These are phyloP conservation scores for Crypturellus undulatus DNA, from an alignment of 2,113 vertebrate genomes.

Conservation along the genomic window DNA sequence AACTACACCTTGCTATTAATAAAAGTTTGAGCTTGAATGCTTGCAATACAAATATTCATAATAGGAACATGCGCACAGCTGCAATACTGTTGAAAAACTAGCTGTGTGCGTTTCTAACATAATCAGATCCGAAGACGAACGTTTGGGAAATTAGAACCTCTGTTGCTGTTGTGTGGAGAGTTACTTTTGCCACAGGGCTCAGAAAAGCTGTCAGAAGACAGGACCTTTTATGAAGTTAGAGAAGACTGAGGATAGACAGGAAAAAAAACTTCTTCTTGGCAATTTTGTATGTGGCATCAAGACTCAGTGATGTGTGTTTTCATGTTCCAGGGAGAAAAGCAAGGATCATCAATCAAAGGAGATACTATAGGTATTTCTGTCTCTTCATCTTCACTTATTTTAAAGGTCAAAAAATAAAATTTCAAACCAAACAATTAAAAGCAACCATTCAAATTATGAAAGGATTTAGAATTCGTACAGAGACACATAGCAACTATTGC, in stretches of 20 bases:
- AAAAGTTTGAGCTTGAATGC: not conserved
- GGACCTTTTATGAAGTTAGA: conserved; percentile 26
- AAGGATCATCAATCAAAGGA: conserved; percentile 8
- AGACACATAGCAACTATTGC: not conserved
- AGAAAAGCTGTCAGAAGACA: conserved; percentile 41
- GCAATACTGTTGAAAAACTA: not conserved
- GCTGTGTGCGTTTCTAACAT: not conserved
- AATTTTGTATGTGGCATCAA: not conserved
- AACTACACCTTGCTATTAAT: not conserved
- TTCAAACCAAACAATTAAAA: conserved; percentile 40
- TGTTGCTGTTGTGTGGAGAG: conserved; percentile 11
- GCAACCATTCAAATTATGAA: not conserved
- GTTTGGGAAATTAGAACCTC: not conserved
- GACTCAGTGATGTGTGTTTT: conserved; percentile 11
- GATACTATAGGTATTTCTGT: not conserved
- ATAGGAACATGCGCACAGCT: not conserved
- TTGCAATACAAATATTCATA: not conserved
- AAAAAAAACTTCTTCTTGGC: not conserved
- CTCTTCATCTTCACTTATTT: conserved; percentile 16
- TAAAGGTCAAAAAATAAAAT: not conserved
- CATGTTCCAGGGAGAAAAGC: conserved; percentile 13
- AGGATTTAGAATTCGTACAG: not conserved
- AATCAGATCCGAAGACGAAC: not conserved
- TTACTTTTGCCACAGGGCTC: conserved; percentile 5
- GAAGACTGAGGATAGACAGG: not conserved